Conservation (phyloP, 2,797 vertebrate species). For the Petrocephalus schoutedeni region DNA sequence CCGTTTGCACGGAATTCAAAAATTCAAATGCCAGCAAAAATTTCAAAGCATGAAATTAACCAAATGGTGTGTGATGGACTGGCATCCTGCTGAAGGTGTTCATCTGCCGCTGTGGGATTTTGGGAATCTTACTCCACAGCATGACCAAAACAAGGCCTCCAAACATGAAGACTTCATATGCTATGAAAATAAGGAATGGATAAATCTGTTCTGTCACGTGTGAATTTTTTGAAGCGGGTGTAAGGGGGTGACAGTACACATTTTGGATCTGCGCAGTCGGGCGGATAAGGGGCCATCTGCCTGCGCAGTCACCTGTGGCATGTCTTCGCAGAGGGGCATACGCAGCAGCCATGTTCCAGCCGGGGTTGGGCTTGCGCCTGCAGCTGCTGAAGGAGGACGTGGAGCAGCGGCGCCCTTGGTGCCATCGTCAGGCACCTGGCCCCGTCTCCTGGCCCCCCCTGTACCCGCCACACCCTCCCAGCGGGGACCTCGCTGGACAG, state of each 20-base stretch:
- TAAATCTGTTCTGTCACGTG: background rate
- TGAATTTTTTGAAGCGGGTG: background rate
- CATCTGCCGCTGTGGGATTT: background rate
- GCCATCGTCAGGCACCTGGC: constrained; percentile 35
- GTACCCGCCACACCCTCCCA: constrained; percentile 27
- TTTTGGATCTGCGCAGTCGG: background rate
- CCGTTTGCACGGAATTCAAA: background rate
- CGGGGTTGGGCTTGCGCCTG: constrained; percentile 49
- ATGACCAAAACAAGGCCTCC: background rate
- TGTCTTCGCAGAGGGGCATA: background rate
- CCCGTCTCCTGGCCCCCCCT: constrained; percentile 38
- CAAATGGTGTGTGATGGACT: background rate
- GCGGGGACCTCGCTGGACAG: constrained; percentile 41
- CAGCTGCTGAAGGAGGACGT: constrained; percentile 50
- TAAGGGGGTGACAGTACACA: background rate
- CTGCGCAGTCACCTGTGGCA: background rate
- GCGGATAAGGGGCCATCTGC: background rate
- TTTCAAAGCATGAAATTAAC: background rate
- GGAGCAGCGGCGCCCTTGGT: constrained; percentile 48
- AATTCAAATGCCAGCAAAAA: too few relatives aligned
- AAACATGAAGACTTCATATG: background rate
- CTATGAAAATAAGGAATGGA: background rate
- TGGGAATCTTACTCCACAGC: background rate
- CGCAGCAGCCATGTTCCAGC: constrained; percentile 59
- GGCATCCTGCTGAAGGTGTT: background rate